Percentiles rank a stretch among this genome's conserved stretches.
phyloP scores from a whole-genome alignment of 2,888 invertebrate species.

The Leucozona laternaria region DNA sequence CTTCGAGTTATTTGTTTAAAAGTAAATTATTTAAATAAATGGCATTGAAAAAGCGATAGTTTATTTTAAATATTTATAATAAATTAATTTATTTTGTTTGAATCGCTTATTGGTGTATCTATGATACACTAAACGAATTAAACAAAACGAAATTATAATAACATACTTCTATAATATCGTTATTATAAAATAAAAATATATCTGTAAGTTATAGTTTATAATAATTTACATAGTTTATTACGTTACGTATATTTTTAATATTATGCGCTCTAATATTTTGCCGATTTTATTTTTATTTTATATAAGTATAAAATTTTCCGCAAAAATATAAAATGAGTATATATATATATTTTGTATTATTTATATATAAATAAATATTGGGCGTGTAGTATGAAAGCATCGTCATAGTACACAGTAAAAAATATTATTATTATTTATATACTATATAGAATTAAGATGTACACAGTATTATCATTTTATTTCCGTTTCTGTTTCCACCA shows the following conservation, averaged over 20 bases:
- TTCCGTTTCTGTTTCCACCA: constrained; percentile 67
- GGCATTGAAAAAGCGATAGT: constrained; percentile 68
- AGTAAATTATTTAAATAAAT: constrained; percentile 68
- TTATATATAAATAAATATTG: constrained; percentile 55
- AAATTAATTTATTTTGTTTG: constrained; percentile 50
- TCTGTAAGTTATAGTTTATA: constrained; percentile 42
- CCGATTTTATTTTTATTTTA: constrained; percentile 73
- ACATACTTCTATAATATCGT: constrained; percentile 18
- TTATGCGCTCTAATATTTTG: constrained; percentile 71
- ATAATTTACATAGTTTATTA: constrained; percentile 72
- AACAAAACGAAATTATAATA: constrained; percentile 34
- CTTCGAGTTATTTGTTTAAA: constrained; percentile 54
- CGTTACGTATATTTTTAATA: constrained; percentile 56
- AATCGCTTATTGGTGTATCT: constrained; percentile 40
- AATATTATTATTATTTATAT: constrained; percentile 75
- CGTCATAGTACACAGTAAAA: constrained; percentile 76
- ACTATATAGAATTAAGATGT: constrained; percentile 76
- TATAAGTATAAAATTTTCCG: constrained; percentile 79
- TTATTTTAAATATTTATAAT: constrained; percentile 52
- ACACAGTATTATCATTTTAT: constrained; percentile 70
- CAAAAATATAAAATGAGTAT: constrained; percentile 82
- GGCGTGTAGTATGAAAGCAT: constrained; percentile 75
- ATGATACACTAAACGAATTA: constrained; percentile 21
- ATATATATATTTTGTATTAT: constrained; percentile 74
- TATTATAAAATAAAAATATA: constrained; percentile 45